These are phyloP conservation scores for Caloenas nicobarica DNA, from an alignment of 2,113 vertebrate species.

Conservation along the genomic window DNA sequence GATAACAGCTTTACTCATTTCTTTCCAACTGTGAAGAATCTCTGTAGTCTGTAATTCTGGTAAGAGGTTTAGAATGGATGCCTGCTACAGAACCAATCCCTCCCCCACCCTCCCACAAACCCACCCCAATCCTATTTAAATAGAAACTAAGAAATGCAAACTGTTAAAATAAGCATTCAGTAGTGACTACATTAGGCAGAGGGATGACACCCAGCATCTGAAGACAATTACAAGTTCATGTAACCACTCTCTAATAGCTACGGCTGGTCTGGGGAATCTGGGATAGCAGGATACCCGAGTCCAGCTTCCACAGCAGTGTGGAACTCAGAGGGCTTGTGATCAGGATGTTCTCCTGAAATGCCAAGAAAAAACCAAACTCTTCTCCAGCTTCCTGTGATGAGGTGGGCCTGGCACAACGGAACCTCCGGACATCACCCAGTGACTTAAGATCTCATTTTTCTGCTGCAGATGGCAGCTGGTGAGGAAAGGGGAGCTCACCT, in stretches of 20 bases:
- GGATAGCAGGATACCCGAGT: rapidly evolving
- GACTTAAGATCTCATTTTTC: no score
- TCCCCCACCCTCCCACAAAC: slow-evolving; percentile 34
- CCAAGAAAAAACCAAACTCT: not conserved
- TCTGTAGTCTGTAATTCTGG: slow-evolving; percentile 62
- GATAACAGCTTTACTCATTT: slow-evolving; percentile 71
- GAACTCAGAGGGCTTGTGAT: not conserved
- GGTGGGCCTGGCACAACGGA: not conserved
- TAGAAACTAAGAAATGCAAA: slow-evolving; percentile 37
- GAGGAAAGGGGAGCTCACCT: slow-evolving; percentile 72
- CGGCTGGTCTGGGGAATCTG: rapidly evolving
- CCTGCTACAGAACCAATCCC: slow-evolving; percentile 36
- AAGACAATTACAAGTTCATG: not conserved
- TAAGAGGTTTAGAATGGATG: slow-evolving; percentile 56
- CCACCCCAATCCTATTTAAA: slow-evolving; percentile 46
- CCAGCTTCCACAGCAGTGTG: rapidly evolving
- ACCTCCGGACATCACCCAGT: not conserved
- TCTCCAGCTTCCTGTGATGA: not conserved
- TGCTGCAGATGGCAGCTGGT: not conserved
- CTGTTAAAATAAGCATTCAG: slow-evolving; percentile 20
- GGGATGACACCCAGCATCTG: not conserved
- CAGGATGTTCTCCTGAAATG: not conserved
- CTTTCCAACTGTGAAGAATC: slow-evolving; percentile 67
- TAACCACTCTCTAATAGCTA: not conserved
- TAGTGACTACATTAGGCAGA: not conserved